Percentiles rank a stretch among this genome's conserved stretches.
Evolutionary conservation across 1,140 invertebrate genomes (phyloP).

Genomic region (Drosophila parabipectinata): DNA sequence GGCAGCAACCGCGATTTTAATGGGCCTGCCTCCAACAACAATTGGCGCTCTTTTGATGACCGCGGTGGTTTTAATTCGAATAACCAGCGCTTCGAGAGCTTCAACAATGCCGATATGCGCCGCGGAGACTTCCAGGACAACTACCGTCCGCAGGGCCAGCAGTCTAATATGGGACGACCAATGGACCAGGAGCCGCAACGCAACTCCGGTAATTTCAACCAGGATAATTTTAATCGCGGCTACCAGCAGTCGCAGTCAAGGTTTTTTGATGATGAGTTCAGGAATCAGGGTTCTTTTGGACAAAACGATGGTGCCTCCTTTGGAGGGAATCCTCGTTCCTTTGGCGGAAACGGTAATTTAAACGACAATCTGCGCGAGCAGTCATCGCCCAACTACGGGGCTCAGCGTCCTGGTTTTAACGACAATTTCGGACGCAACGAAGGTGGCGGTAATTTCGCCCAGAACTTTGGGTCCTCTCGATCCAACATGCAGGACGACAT

Average conservation of each 20-base stretch:
- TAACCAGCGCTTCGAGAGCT: slow-evolving; percentile 25
- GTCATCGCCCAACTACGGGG: slow-evolving; percentile 17
- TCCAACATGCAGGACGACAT: not conserved
- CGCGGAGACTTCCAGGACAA: slow-evolving; percentile 19
- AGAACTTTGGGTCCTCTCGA: slow-evolving; percentile 7
- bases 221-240: slow-evolving; percentile 10
- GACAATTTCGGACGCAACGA: slow-evolving; percentile 18
- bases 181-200: slow-evolving; percentile 8
- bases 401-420: slow-evolving; percentile 15
- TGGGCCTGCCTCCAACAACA: slow-evolving; percentile 15
- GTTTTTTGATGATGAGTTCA: slow-evolving; percentile 9
- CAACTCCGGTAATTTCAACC: slow-evolving; percentile 2
- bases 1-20: slow-evolving; percentile 4
- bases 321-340: slow-evolving; percentile 8
- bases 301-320: not conserved
- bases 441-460: slow-evolving; percentile 13
- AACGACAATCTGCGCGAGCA: slow-evolving; percentile 19
- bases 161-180: slow-evolving; percentile 13
- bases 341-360: slow-evolving; percentile 17
- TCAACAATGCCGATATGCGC: not conserved
- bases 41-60: slow-evolving; percentile 15
- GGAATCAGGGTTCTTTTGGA: slow-evolving; percentile 16
- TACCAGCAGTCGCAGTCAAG: slow-evolving; percentile 7
- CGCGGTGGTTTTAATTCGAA: slow-evolving; percentile 11
- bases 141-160: slow-evolving; percentile 11